phyloP scores from a whole-genome alignment of 2,113 vertebrate genomes.

The Triplophysa tibetana region DNA sequence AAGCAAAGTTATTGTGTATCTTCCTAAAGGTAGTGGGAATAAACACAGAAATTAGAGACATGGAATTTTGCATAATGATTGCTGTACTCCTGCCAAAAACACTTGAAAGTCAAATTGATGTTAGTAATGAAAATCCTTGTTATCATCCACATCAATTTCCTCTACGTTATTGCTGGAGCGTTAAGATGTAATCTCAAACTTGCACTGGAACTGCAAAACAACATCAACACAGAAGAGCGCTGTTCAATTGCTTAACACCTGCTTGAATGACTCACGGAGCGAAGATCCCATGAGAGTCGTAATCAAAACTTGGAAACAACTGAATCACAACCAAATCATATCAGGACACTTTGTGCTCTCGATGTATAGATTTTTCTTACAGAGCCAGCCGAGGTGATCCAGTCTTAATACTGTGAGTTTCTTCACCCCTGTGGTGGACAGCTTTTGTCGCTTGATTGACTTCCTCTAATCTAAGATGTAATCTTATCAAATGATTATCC shows the following conservation, averaged over 20 bases:
- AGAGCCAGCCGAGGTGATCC: background rate
- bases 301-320: constrained; percentile 6
- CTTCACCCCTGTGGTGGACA: background rate
- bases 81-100: constrained; percentile 1
- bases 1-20: background rate
- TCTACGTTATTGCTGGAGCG: background rate
- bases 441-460: background rate
- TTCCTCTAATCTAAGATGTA: constrained; percentile 20
- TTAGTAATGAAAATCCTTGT: background rate
- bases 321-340: background rate
- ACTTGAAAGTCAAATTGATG: constrained; percentile 9
- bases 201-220: constrained; percentile 12
- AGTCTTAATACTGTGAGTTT: background rate
- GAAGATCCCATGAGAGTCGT: background rate
- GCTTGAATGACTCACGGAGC: constrained; percentile 8
- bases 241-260: constrained; percentile 20
- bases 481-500: constrained; percentile 33
- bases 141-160: background rate
- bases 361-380: background rate
- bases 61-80: constrained; percentile 11
- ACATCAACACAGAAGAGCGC: constrained; percentile 14
- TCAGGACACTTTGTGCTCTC: background rate
- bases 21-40: background rate
- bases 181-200: background rate
- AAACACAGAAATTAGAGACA: background rate